Conservation (phyloP, 1,140 invertebrate genomes). For the Heliconius nattereri region DNA sequence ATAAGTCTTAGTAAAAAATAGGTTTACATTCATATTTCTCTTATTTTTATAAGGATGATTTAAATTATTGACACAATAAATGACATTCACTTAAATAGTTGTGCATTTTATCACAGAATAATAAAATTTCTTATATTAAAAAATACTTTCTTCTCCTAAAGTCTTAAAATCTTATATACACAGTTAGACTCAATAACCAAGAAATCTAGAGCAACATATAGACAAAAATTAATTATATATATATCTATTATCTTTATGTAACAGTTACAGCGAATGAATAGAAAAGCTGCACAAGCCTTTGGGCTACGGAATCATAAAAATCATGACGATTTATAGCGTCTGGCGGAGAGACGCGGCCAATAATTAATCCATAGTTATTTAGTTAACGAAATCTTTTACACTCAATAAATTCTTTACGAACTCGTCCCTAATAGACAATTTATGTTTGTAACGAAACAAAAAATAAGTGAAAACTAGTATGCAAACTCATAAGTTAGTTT, state of each 20-base stretch:
- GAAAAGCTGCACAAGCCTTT: background rate
- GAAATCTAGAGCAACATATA: background rate
- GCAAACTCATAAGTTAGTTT: slow-evolving; percentile 14
- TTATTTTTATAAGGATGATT: too few species aligned
- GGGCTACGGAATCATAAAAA: slow-evolving; percentile 3
- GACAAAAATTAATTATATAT: background rate
- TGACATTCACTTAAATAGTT: too few species aligned
- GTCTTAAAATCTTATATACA: background rate
- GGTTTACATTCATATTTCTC: too few species aligned
- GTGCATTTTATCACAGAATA: background rate
- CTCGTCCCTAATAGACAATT: slow-evolving; percentile 11
- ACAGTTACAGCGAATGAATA: slow-evolving; percentile 1
- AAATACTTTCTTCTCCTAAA: too few species aligned
- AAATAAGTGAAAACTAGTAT: slow-evolving; percentile 16
- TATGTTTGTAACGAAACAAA: slow-evolving; percentile 1
- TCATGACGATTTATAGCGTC: slow-evolving; percentile 3
- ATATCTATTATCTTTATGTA: background rate
- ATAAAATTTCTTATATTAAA: background rate
- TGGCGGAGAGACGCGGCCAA: background rate
- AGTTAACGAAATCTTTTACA: slow-evolving; percentile 9
- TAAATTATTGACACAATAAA: too few species aligned
- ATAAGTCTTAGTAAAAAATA: too few species aligned
- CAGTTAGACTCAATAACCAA: background rate
- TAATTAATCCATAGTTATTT: slow-evolving; percentile 3
- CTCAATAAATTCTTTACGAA: background rate